Percentiles rank a stretch among this genome's conserved stretches.
phyloP scores from a whole-genome alignment of 2,113 vertebrate genomes.

The Pipa parva region DNA sequence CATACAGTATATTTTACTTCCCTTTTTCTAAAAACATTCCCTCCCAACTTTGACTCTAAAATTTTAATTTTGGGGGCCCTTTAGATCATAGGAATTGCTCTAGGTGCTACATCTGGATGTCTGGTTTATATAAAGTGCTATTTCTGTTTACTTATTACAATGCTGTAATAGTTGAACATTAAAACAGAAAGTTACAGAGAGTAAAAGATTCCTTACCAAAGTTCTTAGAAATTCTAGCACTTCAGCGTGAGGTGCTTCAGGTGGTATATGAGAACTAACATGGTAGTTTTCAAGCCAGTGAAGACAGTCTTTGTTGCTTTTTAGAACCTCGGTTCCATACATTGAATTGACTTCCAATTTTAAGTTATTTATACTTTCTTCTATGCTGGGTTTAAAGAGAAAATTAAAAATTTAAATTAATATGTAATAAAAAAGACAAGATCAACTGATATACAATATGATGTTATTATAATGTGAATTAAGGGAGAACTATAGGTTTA shows the following conservation, averaged over 20 bases:
- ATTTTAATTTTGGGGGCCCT: too few species aligned
- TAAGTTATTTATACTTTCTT: slow-evolving; percentile 78
- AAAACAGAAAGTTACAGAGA: background rate
- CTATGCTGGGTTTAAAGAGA: slow-evolving; percentile 68
- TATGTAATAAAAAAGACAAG: background rate
- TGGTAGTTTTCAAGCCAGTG: slow-evolving; percentile 71
- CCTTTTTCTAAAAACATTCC: too few species aligned
- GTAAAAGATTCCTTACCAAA: slow-evolving; percentile 71
- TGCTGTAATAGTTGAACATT: too few species aligned
- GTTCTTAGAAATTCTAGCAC: slow-evolving; percentile 80
- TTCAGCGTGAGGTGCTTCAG: slow-evolving; percentile 64
- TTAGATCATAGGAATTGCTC: background rate
- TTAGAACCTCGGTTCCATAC: slow-evolving; percentile 58
- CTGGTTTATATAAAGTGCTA: background rate
- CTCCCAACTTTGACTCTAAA: too few species aligned
- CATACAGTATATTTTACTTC: too few species aligned
- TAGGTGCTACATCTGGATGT: background rate
- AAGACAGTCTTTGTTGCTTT: slow-evolving; percentile 70
- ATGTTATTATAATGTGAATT: too few species aligned
- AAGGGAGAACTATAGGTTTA: too few species aligned
- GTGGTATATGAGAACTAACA: slow-evolving; percentile 56
- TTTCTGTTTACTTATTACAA: background rate
- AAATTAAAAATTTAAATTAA: slow-evolving; percentile 1
- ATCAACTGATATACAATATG: too few species aligned
- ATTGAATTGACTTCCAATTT: slow-evolving; percentile 71